Evolutionary conservation across 2,797 vertebrate species (phyloP).

Genomic region (Mormyrus hasselquistii): DNA sequence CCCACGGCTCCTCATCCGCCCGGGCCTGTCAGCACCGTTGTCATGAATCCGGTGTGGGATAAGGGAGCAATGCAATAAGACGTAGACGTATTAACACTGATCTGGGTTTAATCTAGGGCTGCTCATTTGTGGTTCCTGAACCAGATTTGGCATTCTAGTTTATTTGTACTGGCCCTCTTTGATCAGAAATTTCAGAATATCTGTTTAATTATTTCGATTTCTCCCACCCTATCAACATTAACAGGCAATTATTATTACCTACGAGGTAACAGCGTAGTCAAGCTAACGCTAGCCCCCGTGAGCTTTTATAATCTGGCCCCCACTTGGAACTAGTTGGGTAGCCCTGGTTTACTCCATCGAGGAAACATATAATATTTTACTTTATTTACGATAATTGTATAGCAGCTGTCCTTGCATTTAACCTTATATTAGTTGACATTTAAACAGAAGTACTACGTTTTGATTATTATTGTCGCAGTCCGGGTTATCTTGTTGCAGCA

Average conservation of each 20-base stretch:
- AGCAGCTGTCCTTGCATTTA: not conserved
- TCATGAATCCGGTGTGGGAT: slow-evolving; percentile 33
- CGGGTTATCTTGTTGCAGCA: not conserved
- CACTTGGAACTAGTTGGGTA: not conserved
- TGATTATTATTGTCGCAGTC: not conserved
- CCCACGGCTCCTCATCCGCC: slow-evolving; percentile 28
- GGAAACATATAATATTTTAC: not conserved
- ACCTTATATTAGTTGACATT: not conserved
- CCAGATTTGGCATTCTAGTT: not conserved
- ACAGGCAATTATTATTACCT: not conserved
- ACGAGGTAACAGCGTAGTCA: not conserved
- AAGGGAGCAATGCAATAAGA: not conserved
- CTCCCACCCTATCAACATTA: not conserved
- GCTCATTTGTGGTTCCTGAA: not conserved
- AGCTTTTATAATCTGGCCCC: not conserved
- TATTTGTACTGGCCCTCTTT: not conserved
- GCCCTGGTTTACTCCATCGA: not conserved
- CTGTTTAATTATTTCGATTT: not conserved
- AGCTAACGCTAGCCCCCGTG: not conserved
- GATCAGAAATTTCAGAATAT: not conserved
- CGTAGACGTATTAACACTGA: not conserved
- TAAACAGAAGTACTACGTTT: not conserved
- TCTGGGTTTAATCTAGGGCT: not conserved
- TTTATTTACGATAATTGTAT: not conserved
- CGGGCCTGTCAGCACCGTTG: slow-evolving; percentile 76